Evolutionary conservation across 2,797 vertebrate genomes (phyloP).

Genomic region (Myotis myotis): DNA sequence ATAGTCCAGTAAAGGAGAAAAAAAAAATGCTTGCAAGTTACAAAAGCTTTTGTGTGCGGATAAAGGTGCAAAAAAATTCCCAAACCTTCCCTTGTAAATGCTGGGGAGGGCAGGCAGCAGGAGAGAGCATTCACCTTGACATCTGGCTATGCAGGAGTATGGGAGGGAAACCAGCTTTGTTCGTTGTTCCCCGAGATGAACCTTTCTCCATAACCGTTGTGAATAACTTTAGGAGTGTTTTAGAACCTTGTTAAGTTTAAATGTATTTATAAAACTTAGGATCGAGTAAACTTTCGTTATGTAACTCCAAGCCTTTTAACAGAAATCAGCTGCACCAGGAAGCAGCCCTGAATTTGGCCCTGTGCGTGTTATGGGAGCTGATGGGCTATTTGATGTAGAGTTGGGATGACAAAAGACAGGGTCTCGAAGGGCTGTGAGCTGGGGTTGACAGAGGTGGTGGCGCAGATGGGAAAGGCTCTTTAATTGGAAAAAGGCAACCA

Average conservation of each 20-base stretch:
- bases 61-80: background rate
- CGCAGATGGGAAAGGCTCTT: background rate
- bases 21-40: background rate
- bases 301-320: background rate
- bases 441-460: background rate
- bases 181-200: background rate
- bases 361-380: background rate
- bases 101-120: background rate
- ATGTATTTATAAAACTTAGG: background rate
- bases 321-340: background rate
- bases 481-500: background rate
- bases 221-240: conserved; percentile 25
- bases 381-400: background rate
- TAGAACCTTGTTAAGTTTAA: conserved; percentile 43
- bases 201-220: background rate
- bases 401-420: background rate
- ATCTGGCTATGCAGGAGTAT: fast-evolving
- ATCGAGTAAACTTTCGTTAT: background rate
- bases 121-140: fast-evolving
- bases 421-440: background rate
- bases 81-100: background rate
- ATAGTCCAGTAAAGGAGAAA: background rate
- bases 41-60: background rate
- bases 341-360: background rate
- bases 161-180: background rate